Percentiles rank a stretch among this genome's conserved stretches.
Conservation (phyloP, 2,113 vertebrate genomes). For the Centropristis striata region DNA sequence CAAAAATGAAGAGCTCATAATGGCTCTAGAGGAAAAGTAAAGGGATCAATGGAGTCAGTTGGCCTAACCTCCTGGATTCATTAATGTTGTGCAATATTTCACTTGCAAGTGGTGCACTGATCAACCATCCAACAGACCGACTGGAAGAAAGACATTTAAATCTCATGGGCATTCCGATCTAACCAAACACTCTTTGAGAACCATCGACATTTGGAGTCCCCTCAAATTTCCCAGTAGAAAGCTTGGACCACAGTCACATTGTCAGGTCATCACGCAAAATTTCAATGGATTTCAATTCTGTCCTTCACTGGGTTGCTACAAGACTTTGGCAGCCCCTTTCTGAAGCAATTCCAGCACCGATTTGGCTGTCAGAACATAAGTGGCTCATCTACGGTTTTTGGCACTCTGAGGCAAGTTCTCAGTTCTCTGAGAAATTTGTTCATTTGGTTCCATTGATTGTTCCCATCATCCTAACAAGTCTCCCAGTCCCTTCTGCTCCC, state of each 20-base stretch:
- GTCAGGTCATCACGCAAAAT: neutral
- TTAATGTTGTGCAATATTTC: conserved; percentile 9
- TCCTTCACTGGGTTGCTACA: neutral
- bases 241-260: neutral
- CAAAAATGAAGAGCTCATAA: neutral
- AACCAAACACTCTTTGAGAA: neutral
- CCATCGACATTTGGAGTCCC: neutral
- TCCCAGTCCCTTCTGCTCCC: conserved; percentile 57
- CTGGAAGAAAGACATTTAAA: neutral
- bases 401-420: conserved; percentile 41
- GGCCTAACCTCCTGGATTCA: neutral
- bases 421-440: conserved; percentile 42
- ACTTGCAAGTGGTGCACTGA: neutral
- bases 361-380: conserved; percentile 49
- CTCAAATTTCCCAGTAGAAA: conserved; percentile 8
- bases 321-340: conserved; percentile 27
- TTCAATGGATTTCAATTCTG: conserved; percentile 9
- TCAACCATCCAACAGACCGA: neutral
- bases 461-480: conserved; percentile 34
- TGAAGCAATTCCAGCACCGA: conserved; percentile 31
- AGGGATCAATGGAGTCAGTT: neutral
- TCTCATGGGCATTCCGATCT: neutral
- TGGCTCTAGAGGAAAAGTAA: neutral
- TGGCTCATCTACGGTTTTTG: conserved; percentile 38
- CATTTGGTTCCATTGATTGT: conserved; percentile 48